phyloP scores from a whole-genome alignment of 2,888 invertebrate genomes.

The Nomada ruficornis region DNA sequence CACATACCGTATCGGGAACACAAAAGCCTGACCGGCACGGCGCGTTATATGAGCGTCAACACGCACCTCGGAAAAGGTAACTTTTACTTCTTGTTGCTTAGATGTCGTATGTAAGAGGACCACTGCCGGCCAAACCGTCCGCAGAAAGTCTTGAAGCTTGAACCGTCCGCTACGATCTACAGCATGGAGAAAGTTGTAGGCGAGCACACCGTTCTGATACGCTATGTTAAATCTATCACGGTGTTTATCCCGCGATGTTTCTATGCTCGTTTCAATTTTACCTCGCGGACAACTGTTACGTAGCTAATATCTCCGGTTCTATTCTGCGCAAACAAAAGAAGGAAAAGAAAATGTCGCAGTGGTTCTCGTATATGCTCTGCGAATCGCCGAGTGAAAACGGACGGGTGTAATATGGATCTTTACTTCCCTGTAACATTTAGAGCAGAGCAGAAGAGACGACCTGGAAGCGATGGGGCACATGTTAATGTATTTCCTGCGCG shows the following conservation, averaged over 20 bases:
- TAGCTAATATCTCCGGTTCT: not conserved
- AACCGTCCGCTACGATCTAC: not conserved
- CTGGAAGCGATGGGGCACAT: constrained; percentile 99
- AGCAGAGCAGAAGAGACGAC: constrained; percentile 99
- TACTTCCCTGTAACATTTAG: constrained; percentile 85
- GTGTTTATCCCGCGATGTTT: constrained; percentile 4
- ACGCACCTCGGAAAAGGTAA: constrained; percentile 99
- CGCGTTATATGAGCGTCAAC: constrained; percentile 99
- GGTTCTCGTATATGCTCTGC: too few species aligned
- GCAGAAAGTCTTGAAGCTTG: constrained; percentile 31
- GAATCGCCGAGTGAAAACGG: not conserved
- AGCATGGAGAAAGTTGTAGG: constrained; percentile 48
- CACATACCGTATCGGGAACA: constrained; percentile 99
- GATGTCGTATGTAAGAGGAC: not conserved
- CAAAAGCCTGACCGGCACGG: constrained; percentile 99
- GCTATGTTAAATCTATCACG: constrained; percentile 17
- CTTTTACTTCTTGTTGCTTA: constrained; percentile 38
- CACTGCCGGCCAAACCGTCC: constrained; percentile 1
- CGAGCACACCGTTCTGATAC: constrained; percentile 17
- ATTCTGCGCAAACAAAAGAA: too few species aligned
- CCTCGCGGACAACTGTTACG: not conserved
- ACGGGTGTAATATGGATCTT: not conserved
- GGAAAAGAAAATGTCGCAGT: not conserved
- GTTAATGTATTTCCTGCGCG: constrained; percentile 99
- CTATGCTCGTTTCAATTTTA: not conserved